Evolutionary conservation across 2,888 invertebrate genomes (phyloP).

Genomic region (Melipona bicolor): DNA sequence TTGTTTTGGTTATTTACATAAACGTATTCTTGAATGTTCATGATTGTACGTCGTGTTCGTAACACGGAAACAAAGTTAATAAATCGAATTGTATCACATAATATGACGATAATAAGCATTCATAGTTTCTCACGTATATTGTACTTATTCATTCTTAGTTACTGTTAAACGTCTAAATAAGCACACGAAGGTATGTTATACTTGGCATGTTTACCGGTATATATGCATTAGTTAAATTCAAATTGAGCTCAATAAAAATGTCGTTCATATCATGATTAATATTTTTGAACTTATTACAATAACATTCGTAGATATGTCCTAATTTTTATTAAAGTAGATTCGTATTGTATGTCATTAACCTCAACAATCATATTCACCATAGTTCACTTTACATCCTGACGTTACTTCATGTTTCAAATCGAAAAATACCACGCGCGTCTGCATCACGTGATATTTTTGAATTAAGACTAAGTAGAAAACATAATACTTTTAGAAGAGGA

Average conservation of each 20-base stretch:
- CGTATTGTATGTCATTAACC: background rate
- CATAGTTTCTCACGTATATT: background rate
- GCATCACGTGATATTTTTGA: conserved; percentile 81
- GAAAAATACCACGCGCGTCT: conserved; percentile 36
- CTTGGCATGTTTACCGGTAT: background rate
- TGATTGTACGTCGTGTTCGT: background rate
- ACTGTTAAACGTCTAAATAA: background rate
- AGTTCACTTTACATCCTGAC: background rate
- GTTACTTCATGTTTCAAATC: conserved; percentile 47
- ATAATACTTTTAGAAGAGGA: conserved; percentile 1
- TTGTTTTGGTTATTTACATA: background rate
- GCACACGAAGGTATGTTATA: background rate
- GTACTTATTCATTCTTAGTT: background rate
- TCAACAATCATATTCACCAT: background rate
- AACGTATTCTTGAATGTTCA: conserved; percentile 23
- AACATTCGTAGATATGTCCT: background rate
- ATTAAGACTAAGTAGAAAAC: conserved; percentile 83
- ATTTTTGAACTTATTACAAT: background rate
- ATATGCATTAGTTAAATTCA: background rate
- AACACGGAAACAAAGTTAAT: background rate
- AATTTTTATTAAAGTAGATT: background rate
- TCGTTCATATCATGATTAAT: no score
- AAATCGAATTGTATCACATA: background rate
- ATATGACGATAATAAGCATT: background rate
- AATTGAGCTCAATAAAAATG: background rate